These are phyloP conservation scores for Anticlea derivata DNA, from an alignment of 2,888 invertebrate species.

Conservation along the genomic window DNA sequence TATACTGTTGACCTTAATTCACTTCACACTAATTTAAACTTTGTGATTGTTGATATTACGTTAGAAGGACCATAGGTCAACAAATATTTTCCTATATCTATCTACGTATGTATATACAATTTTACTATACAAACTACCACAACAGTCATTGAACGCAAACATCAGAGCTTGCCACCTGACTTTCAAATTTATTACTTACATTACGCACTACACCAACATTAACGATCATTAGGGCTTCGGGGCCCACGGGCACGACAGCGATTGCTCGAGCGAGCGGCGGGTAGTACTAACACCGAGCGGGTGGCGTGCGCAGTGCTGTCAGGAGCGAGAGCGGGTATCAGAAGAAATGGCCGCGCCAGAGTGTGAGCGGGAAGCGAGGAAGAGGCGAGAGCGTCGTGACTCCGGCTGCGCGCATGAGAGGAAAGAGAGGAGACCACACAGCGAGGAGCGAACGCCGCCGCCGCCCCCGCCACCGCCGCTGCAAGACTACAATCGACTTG, in stretches of 20 bases:
- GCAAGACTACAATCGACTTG: slow-evolving; percentile 74
- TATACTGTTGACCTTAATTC: slow-evolving; percentile 18
- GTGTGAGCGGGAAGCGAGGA: slow-evolving; percentile 84
- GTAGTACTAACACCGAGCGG: slow-evolving; percentile 76
- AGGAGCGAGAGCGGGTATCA: slow-evolving; percentile 45
- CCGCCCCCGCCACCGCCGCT: slow-evolving; percentile 74
- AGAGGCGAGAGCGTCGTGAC: slow-evolving; percentile 85
- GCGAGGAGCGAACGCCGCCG: slow-evolving; percentile 74
- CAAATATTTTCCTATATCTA: slow-evolving; percentile 36
- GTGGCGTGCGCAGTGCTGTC: slow-evolving; percentile 81
- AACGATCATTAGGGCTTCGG: slow-evolving; percentile 74
- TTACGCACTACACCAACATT: slow-evolving; percentile 62
- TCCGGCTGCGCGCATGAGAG: slow-evolving; percentile 80
- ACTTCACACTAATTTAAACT: neutral
- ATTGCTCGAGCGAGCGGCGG: slow-evolving; percentile 75
- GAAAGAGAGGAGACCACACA: slow-evolving; percentile 75
- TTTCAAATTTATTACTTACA: slow-evolving; percentile 39
- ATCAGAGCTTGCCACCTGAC: slow-evolving; percentile 52
- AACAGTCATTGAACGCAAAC: slow-evolving; percentile 50
- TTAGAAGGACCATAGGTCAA: slow-evolving; percentile 16
- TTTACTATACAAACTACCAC: slow-evolving; percentile 38
- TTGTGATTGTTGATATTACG: neutral
- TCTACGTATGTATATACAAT: slow-evolving; percentile 46
- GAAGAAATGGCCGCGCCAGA: slow-evolving; percentile 81
- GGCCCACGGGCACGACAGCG: slow-evolving; percentile 78